Percentiles rank a stretch among this genome's conserved stretches.
These are phyloP conservation scores for Parasteatoda tepidariorum DNA, from an alignment of 1,140 invertebrate species.

Conservation along the genomic window DNA sequence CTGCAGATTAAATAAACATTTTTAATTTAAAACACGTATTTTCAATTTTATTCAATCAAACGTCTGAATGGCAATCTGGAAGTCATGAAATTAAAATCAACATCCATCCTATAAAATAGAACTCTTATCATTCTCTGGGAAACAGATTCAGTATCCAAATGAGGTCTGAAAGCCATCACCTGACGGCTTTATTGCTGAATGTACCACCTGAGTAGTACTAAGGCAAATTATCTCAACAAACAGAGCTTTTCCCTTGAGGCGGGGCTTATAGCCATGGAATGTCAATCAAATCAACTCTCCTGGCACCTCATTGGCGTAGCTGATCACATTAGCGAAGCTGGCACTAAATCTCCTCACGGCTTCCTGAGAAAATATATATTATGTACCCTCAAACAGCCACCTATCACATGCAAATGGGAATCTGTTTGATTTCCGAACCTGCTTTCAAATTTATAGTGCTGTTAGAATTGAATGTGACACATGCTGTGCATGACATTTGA, in stretches of 20 bases:
- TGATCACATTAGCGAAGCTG: conserved; percentile 5
- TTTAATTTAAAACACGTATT: too few species aligned
- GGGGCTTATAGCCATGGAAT: background rate
- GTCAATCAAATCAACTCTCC: conserved; percentile 1
- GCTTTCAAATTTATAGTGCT: background rate
- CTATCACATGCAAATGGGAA: conserved; percentile 10
- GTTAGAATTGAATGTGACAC: background rate
- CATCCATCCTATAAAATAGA: too few species aligned
- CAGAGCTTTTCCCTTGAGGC: conserved; percentile 9
- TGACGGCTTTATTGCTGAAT: conserved; percentile 5
- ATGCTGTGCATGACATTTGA: background rate
- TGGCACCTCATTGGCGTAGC: background rate
- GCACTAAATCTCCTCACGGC: background rate
- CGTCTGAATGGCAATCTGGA: too few species aligned
- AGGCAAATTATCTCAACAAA: conserved; percentile 5
- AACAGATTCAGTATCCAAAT: background rate
- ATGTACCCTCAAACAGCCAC: background rate
- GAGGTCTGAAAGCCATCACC: conserved; percentile 1
- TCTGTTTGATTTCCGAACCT: background rate
- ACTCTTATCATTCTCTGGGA: background rate
- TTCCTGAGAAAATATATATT: background rate
- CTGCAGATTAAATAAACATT: too few species aligned
- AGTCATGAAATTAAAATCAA: too few species aligned
- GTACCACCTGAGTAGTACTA: background rate
- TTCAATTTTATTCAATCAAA: too few species aligned